A percentile compares a stretch with the other conserved stretches of the same genome.
Evolutionary conservation across 1,140 invertebrate species (phyloP).

Genomic region (Megathymus violae): DNA sequence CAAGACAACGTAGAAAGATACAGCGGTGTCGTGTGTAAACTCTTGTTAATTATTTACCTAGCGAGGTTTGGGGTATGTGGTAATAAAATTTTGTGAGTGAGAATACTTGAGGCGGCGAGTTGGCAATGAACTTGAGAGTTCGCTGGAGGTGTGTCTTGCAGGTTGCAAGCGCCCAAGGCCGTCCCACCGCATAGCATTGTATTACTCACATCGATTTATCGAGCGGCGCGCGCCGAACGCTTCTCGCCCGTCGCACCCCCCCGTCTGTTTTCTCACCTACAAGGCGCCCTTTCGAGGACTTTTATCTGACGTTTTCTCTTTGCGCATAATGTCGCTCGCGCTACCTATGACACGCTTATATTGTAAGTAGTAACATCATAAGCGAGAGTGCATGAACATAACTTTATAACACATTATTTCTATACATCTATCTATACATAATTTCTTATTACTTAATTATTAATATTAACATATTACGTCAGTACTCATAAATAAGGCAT

Average conservation of each 20-base stretch:
- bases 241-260: slow-evolving; percentile 44
- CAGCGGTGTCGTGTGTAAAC: not conserved
- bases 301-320: slow-evolving; percentile 56
- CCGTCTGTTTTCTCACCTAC: slow-evolving; percentile 45
- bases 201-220: slow-evolving; percentile 80
- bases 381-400: not conserved
- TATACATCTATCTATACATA: too few species aligned
- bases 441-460: too few species aligned
- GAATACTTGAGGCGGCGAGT: slow-evolving; percentile 50
- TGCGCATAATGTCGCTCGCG: slow-evolving; percentile 21
- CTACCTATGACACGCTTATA: slow-evolving; percentile 14
- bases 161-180: slow-evolving; percentile 75
- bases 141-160: slow-evolving; percentile 77
- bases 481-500: too few species aligned
- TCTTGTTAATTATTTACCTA: slow-evolving; percentile 20
- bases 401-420: too few species aligned
- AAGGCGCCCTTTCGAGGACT: slow-evolving; percentile 41
- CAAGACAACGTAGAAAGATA: slow-evolving; percentile 1
- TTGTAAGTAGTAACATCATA: not conserved
- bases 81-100: slow-evolving; percentile 47
- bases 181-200: slow-evolving; percentile 70
- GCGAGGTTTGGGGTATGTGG: slow-evolving; percentile 2
- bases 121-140: slow-evolving; percentile 78
- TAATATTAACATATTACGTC: too few species aligned
- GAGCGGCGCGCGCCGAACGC: slow-evolving; percentile 76